A percentile compares a stretch with the other conserved stretches of the same genome.
Conservation (phyloP, 2,113 vertebrate species). For the Coturnix japonica region DNA sequence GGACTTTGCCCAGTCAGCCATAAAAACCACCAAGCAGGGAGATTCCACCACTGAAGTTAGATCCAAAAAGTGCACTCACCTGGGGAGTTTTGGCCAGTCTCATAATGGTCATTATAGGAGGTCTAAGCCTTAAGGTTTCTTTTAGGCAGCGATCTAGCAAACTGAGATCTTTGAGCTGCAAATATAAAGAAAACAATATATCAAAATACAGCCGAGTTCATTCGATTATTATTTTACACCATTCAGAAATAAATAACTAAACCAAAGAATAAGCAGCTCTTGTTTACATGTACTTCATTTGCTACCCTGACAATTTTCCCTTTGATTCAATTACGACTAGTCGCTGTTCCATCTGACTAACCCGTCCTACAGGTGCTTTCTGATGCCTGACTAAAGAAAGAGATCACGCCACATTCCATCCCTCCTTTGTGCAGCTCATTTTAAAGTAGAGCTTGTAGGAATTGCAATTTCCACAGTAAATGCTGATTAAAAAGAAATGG, state of each 20-base stretch:
- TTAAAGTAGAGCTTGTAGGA: neutral
- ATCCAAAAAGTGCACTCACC: slow-evolving; percentile 65
- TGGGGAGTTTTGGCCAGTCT: slow-evolving; percentile 93
- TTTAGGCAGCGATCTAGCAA: slow-evolving; percentile 93
- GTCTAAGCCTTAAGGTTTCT: slow-evolving; percentile 93
- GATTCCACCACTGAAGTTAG: neutral
- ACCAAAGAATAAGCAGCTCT: neutral
- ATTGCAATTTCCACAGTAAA: neutral
- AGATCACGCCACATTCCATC: neutral
- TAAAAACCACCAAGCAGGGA: neutral
- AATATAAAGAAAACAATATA: neutral
- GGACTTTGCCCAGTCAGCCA: neutral
- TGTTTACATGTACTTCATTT: neutral
- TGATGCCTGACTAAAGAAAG: neutral
- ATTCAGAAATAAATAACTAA: neutral
- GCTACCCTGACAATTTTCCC: neutral
- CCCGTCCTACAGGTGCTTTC: neutral
- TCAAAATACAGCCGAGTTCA: neutral
- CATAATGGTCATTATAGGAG: slow-evolving; percentile 99
- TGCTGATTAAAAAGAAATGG: neutral
- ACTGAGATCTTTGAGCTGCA: slow-evolving; percentile 91
- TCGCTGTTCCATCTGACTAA: neutral
- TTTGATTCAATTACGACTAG: neutral
- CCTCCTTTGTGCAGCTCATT: neutral
- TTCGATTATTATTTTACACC: neutral